Base-by-base conservation (phyloP, 1,140 invertebrate species). In the Pseudomyrmex dendroicus region DNA sequence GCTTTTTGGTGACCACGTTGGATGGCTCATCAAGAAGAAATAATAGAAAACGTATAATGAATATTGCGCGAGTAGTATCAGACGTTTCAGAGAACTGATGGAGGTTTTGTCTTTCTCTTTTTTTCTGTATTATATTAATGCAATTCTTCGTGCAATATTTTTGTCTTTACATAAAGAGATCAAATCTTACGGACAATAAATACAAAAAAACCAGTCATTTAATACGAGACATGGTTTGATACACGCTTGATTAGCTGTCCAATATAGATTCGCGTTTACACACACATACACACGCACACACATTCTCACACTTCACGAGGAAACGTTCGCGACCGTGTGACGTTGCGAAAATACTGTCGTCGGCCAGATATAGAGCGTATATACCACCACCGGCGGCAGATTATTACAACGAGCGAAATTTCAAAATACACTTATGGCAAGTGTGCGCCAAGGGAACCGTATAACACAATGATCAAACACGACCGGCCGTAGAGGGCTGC, bases 391-490 rank as follows among this genome's bases (percentile, higher is more conserved):
- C 82, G 85, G 50, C 84, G 90, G 90, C 89, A 90, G 90, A 92
- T 92, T 92, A 92, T 91, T 93, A 92, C 89, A 90, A 89, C 90
- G 86, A 87, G 90, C 85, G 90, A 92, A 93, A 93, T 91, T 92
- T 92, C 92, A 92, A 93, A 92, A 93, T 93, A 93, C 91, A 92
- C 92, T 93, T 91, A 91, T 90, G 90, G 90, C 89, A 91, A 91
- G 91, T 90, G 92, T 89, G 90, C 89, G 61, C 88, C 91, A 83
- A 83, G 91, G 91, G 92, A 92, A 90, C 91, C 91, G 89, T 92
- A 91, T 92, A 92, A 92, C 92, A 91, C 91, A 91, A 92, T 92
- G 91, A 92, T 92, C 91, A 92, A 92, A 92, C 89, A 92, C 76
- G 86, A 88, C 84, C 90, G 82, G 64, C 67, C 76, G 86, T 62